Conservation (phyloP, 2,888 invertebrate genomes). For the Ichneumon xanthorius region DNA sequence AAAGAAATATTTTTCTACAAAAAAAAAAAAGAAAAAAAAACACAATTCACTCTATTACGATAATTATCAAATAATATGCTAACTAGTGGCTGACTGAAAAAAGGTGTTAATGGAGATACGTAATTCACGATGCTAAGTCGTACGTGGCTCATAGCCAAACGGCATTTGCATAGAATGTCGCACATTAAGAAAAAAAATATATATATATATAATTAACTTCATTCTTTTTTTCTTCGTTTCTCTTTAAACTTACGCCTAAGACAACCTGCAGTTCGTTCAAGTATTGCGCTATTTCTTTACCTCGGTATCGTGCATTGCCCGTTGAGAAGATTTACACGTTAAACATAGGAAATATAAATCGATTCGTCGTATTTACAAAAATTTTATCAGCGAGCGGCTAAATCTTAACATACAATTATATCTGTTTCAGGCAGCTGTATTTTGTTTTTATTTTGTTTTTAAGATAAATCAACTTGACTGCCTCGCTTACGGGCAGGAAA, state of each 20-base stretch:
- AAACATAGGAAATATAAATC: constrained; percentile 20
- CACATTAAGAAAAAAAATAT: constrained; percentile 31
- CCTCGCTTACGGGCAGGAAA: constrained; percentile 62
- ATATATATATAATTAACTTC: constrained; percentile 23
- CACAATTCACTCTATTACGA: constrained; percentile 14
- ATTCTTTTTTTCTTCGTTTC: not conserved
- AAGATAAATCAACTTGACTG: constrained; percentile 61
- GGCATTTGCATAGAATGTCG: constrained; percentile 23
- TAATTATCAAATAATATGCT: constrained; percentile 28
- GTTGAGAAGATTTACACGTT: constrained; percentile 7
- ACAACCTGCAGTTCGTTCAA: constrained; percentile 63
- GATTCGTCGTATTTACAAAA: constrained; percentile 48
- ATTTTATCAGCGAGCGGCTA: constrained; percentile 13
- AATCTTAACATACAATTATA: constrained; percentile 46
- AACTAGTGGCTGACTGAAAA: constrained; percentile 41
- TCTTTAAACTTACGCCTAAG: constrained; percentile 48
- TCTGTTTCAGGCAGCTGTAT: constrained; percentile 66
- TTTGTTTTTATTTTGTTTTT: constrained; percentile 26
- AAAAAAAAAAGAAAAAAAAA: constrained; percentile 31
- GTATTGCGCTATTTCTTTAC: constrained; percentile 27
- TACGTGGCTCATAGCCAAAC: constrained; percentile 15
- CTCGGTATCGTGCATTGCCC: constrained; percentile 53
- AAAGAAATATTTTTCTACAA: constrained; percentile 21
- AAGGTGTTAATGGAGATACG: constrained; percentile 30
- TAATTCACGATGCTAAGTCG: constrained; percentile 30